Evolutionary conservation across 2,888 invertebrate species (phyloP), one percentile per base, ranked within the genome.

Genomic region (Drosophila peninsularis): DNA sequence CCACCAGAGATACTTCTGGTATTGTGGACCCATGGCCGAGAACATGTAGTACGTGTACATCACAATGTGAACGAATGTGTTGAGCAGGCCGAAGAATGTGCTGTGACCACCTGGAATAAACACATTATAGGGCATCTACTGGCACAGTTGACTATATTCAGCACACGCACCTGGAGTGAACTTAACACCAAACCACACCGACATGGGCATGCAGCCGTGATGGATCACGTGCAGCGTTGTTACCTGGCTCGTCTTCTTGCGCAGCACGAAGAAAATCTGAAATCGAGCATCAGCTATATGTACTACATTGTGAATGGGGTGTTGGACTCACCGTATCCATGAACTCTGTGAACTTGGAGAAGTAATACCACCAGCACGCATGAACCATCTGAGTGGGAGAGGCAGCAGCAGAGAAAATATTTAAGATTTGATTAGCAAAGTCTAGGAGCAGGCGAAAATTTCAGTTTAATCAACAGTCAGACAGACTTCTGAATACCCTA

Each of bases 201-300:
- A 97, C 96, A 98, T 96, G 41, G 98, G 98, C 98, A 98, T 98
- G 90, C 97, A 96, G 78, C 98, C 98, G 93, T 98, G 98, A 93
- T 98, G 98, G 91, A 98, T 98, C 62, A 98, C 98, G 93, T 98
- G 98, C 52, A 98, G 94, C 10, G 97, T 96, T 66, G 97, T 97
- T 83, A 98, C 96, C 92, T 98, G 98, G 92, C 96, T 95, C 91
- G 96, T 96, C 94, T 98, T 98, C 94, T 98, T 98, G 91, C 98
- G 94, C 93, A 98, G 93, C 60, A 98, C 96, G 93, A 98, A 98
- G 95, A 98, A 98, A 93, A 97, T 94, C 97, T 97, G 94, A 3
- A 50, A 50, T 3, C 17, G 21, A 34, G 3, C 9, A 14, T 1
- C 2, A 6, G 32, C 11, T 19, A 39, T 34, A 14, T 42, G 71